Percentiles rank a stretch among this genome's conserved stretches.
Conservation (phyloP, 30 jellyfish, hydroid and myxozoan species). For the Catostylus mosaicus region DNA sequence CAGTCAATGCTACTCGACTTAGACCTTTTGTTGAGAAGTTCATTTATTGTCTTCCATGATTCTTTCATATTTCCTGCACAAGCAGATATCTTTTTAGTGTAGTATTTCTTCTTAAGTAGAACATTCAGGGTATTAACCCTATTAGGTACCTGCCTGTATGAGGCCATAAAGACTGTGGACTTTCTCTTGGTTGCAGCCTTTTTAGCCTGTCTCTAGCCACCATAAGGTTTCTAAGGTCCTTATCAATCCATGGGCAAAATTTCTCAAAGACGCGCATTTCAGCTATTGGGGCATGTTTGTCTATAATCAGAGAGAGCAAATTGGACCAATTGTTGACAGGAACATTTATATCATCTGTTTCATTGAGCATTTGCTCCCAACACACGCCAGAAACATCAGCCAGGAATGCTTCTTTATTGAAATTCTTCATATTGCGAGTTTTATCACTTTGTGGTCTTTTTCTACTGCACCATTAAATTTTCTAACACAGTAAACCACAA, state of each 20-base stretch:
- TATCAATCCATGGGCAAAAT: slow-evolving; percentile 29
- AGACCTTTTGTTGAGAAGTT: no score
- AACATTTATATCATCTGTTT: slow-evolving; percentile 35
- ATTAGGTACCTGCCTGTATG: slow-evolving; percentile 34
- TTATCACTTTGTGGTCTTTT: no score
- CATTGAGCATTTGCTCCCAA: slow-evolving; percentile 36
- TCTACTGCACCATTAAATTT: no score
- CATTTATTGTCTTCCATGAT: no score
- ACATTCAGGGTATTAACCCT: slow-evolving; percentile 6
- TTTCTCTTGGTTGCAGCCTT: no score
- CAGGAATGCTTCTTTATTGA: no score
- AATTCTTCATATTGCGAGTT: no score
- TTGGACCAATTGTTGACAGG: slow-evolving; percentile 21
- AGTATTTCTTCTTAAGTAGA: slow-evolving; percentile 24
- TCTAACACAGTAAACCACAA: no score
- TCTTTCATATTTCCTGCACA: slow-evolving; percentile 27
- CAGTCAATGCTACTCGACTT: no score
- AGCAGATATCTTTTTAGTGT: slow-evolving; percentile 8
- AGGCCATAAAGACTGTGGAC: slow-evolving; percentile 22
- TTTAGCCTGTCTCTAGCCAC: slow-evolving; percentile 23
- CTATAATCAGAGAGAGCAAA: background rate
- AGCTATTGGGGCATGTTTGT: slow-evolving; percentile 57
- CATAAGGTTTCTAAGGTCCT: slow-evolving; percentile 34
- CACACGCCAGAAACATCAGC: slow-evolving; percentile 42
- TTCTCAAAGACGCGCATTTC: slow-evolving; percentile 27